phyloP scores from a whole-genome alignment of 2,888 invertebrate genomes.

The Mesodorylaimus sp. region DNA sequence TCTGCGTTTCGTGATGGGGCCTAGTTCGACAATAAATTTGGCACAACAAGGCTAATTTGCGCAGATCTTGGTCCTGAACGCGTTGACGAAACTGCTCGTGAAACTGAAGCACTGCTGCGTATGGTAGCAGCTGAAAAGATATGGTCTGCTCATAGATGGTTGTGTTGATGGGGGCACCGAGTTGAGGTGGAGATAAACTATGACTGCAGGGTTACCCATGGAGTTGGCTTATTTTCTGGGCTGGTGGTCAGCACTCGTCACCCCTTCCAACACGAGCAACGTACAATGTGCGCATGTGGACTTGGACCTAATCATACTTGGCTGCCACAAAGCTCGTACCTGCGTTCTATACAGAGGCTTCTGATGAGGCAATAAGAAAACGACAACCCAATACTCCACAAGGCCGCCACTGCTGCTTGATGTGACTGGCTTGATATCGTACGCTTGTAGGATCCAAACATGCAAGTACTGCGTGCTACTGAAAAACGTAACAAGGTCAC shows the following conservation, averaged over 20 bases:
- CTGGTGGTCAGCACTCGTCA: no score
- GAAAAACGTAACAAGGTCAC: background rate
- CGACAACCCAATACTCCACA: slow-evolving; percentile 7
- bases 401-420: background rate
- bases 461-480: slow-evolving; percentile 1
- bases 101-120: slow-evolving; percentile 1
- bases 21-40: slow-evolving; percentile 5
- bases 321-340: no score
- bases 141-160: no score
- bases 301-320: background rate
- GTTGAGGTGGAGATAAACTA: no score
- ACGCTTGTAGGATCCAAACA: slow-evolving; percentile 8
- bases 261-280: no score
- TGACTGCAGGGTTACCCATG: no score
- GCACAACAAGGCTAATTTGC: slow-evolving; percentile 9
- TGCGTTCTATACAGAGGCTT: slow-evolving; percentile 10
- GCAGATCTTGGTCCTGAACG: slow-evolving; percentile 2
- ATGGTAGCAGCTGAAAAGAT: background rate
- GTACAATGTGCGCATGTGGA: background rate
- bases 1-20: background rate
- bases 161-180: no score
- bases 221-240: no score
- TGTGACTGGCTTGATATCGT: background rate
- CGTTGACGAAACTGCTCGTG: slow-evolving; percentile 10
- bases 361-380: slow-evolving; percentile 9